Percentiles rank a stretch among this genome's conserved stretches.
These are phyloP conservation scores for Euplexia lucipara DNA, from an alignment of 2,888 invertebrate genomes.

Conservation along the genomic window DNA sequence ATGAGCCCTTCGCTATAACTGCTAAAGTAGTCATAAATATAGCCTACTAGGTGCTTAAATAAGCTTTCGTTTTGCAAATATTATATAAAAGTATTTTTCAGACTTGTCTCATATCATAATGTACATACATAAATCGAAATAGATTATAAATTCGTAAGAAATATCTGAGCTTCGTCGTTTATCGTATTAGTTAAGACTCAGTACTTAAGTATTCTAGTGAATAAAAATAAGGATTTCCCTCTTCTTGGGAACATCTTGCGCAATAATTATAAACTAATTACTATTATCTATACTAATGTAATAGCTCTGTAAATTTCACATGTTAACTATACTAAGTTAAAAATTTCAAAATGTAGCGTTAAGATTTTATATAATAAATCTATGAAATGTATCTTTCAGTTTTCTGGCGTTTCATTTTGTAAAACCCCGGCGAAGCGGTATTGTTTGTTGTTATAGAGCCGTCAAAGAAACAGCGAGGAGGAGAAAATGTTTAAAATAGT, in stretches of 20 bases:
- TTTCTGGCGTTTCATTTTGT: constrained; percentile 76
- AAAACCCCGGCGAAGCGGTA: constrained; percentile 13
- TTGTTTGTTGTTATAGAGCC: constrained; percentile 60
- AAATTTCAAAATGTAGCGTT: constrained; percentile 86
- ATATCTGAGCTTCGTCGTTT: constrained; percentile 90
- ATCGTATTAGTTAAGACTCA: constrained; percentile 83
- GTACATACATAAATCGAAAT: constrained; percentile 86
- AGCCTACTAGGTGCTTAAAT: constrained; percentile 81
- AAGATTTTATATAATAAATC: constrained; percentile 91
- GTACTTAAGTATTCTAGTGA: constrained; percentile 86
- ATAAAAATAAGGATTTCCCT: constrained; percentile 81
- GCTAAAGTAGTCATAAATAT: constrained; percentile 70
- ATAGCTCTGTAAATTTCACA: constrained; percentile 90
- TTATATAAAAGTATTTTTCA: constrained; percentile 75
- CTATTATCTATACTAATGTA: constrained; percentile 87
- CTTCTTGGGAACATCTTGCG: constrained; percentile 83
- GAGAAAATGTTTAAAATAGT: constrained; percentile 86
- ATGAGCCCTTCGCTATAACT: constrained; percentile 64
- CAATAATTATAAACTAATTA: constrained; percentile 90
- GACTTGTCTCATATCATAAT: constrained; percentile 88
- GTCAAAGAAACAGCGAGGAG: constrained; percentile 69
- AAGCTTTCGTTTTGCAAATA: constrained; percentile 81
- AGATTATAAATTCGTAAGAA: constrained; percentile 85
- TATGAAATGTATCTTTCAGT: constrained; percentile 89
- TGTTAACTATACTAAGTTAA: constrained; percentile 89